phyloP scores from a whole-genome alignment of 2,797 vertebrate genomes.

The Acipenser oxyrinchus region DNA sequence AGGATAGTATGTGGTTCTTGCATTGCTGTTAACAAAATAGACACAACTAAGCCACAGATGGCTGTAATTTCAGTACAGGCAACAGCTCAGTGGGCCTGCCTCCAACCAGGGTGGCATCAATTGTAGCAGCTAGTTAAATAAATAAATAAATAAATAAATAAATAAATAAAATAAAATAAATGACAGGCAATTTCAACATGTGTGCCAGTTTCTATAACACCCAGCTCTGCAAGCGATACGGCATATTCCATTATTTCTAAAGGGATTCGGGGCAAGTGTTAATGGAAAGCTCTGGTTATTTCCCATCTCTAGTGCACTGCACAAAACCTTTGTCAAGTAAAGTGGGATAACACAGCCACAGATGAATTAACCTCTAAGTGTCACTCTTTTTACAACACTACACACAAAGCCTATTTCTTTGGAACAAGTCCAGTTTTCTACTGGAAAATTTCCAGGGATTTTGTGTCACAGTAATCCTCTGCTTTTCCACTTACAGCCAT shows the following conservation, averaged over 20 bases:
- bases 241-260: slow-evolving; percentile 2
- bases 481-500: slow-evolving; percentile 15
- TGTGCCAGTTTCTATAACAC: slow-evolving; percentile 6
- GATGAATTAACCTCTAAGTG: slow-evolving; percentile 34
- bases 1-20: no score
- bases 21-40: no score
- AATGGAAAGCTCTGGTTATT: slow-evolving; percentile 4
- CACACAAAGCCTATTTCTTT: slow-evolving; percentile 31
- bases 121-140: neutral
- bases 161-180: neutral
- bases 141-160: neutral
- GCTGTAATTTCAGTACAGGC: neutral
- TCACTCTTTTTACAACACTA: slow-evolving; percentile 31
- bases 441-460: slow-evolving; percentile 28
- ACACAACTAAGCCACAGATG: neutral
- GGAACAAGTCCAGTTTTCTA: slow-evolving; percentile 35
- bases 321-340: slow-evolving; percentile 13
- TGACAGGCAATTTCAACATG: neutral
- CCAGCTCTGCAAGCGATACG: slow-evolving; percentile 4
- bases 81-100: neutral
- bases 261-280: slow-evolving; percentile 5
- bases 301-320: neutral
- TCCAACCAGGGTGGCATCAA: neutral
- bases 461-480: slow-evolving; percentile 24
- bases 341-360: slow-evolving; percentile 33